Base-by-base conservation (phyloP, 2,888 invertebrate species). In the Pyrocoelia pectoralis region DNA sequence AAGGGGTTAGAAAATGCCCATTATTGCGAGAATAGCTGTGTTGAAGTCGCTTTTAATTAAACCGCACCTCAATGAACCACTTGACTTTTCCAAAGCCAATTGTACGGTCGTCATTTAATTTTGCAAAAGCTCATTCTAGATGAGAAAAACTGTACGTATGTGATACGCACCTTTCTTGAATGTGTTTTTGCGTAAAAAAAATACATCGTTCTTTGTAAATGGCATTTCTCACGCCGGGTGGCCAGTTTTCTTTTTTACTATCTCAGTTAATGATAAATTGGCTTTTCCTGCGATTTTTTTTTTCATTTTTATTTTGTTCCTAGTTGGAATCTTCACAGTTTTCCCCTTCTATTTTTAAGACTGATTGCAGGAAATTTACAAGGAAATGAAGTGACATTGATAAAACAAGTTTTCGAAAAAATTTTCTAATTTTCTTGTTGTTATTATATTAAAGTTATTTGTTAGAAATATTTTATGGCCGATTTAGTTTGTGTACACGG, bases 31-130 rank as follows among this genome's bases (percentile, higher is more conserved):
- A 70, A 63, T 58, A 67, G 67, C 66, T 68, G n/a, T n/a, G 68
- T 69, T 70, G 66, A 68, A 72, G 68, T 68, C 68, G 68, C 72
- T 70, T 72, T 72, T 72, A 72, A 72, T 72, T 72, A 72, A 72
- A 72, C 68, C 69, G 69, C 68, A 67, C 70, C 65, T 69, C 68
- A 66, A 67, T 68, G 68, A 68, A 64, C 58, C 65, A 68, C 70
- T 72, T 70, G 69, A 71, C 72, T 68, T 67, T 51, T 62, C 62
- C 64, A 67, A 66, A 68, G 67, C 68, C 69, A 69, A 67, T 66
- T 64, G 61, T 65, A 58, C 43, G 56, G 57, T 57, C 58, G 61
- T 59, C 59, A 51, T 56, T 61, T 63, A 64, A 53, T 55, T 61
- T 54, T 40, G 51, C 63, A 56, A 56, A 61, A 67, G 60, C 65